These are phyloP conservation scores for Porites cylindrica DNA, from an alignment of 92 coral and sea anemone genomes.

Conservation along the genomic window DNA sequence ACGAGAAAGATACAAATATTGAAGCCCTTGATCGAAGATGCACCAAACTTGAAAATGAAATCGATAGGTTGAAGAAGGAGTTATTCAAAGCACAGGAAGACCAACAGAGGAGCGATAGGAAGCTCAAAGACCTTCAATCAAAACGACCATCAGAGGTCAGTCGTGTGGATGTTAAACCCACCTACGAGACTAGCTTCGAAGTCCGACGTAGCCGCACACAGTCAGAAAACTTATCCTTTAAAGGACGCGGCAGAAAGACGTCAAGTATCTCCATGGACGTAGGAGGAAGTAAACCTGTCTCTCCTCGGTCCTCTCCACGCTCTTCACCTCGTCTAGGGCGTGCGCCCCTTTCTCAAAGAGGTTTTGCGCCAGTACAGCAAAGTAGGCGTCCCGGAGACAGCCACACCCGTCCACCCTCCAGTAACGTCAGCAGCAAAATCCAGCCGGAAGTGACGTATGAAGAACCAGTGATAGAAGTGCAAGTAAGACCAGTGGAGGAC, in stretches of 20 bases:
- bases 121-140: constrained; percentile 73
- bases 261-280: constrained; percentile 40
- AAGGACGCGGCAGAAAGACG: constrained; percentile 47
- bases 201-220: constrained; percentile 65
- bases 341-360: neutral
- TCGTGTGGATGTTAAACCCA: constrained; percentile 58
- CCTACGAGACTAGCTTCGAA: constrained; percentile 73
- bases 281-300: constrained; percentile 33
- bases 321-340: neutral
- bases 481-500: constrained; percentile 36
- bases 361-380: constrained; percentile 14
- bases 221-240: constrained; percentile 17
- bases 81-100: constrained; percentile 78
- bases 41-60: constrained; percentile 83
- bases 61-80: constrained; percentile 89
- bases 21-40: constrained; percentile 73
- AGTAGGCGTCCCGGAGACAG: constrained; percentile 3
- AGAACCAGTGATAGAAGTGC: constrained; percentile 51
- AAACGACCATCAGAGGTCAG: constrained; percentile 35
- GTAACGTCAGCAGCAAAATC: neutral
- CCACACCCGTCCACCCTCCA: neutral
- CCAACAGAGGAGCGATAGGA: constrained; percentile 69
- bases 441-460: constrained; percentile 30
- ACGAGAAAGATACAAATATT: constrained; percentile 86
- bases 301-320: neutral